Evolutionary conservation across 2,797 vertebrate species (phyloP), one percentile per base, ranked within the genome.

Genomic region (Poeciliopsis turneri): DNA sequence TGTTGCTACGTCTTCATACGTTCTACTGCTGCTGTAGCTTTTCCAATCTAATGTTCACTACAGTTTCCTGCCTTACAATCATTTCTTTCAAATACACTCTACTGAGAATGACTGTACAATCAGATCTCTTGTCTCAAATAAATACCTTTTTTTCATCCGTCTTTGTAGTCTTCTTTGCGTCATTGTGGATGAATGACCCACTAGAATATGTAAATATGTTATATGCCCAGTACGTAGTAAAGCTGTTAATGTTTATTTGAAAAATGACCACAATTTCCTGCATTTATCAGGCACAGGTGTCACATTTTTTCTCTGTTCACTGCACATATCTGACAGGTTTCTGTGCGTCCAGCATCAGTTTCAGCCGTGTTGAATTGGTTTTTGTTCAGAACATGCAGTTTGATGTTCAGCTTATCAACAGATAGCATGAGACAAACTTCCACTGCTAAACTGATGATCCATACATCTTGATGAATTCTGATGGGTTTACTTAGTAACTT

Each of bases 81-180:
- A 39, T 39, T 39, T 39, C 39, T 59, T 15, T 5, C 57, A 30
- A 23, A 45, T 47, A 36, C 28, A 36, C 23, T 76, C 11, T 36
- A 68, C 20, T 33, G 20, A 12, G 39, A 4, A 13, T 68, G 36
- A 41, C 64, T 41, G 33, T 82, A 76, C 45, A 79, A 59, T 81
- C 75, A 81, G 36, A 81, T 74, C 8, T 72, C 36, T 61, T 45
- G 49, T 75, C 55, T 76, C 75, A 23, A 88, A 85, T 85, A 85
- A 90, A 91, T 80, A 41, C n/a, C 1, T n/a, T 15, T 36, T 80
- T 81, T 76, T n/a, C 45, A 66, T 72, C 13, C 7, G 20, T 69
- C 25, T 69, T 69, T 25, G 5, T 12, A n/a, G 23, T 43, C 11
- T 69, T n/a, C 39, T 69, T 41, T 43, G 23, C 66, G 43, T 69